Base-by-base conservation (phyloP, 2,888 invertebrate genomes). In the Caenorhabditis japonica region DNA sequence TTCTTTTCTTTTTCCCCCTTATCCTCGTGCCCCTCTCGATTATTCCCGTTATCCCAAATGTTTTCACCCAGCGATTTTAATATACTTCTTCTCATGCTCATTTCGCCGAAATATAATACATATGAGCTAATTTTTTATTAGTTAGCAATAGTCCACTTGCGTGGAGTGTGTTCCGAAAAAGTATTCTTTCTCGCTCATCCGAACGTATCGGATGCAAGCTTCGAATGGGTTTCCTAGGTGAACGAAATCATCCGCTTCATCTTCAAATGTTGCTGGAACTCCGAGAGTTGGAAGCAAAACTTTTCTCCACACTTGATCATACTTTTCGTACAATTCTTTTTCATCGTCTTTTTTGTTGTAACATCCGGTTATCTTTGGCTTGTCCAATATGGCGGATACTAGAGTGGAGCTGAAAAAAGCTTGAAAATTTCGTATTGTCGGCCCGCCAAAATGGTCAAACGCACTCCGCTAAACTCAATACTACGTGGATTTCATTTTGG, bases 191-290 rank as follows among this genome's bases (percentile, higher is more conserved):
- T 30, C n/a, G 3, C 58, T 23, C 19, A 34, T 19, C 38, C 70
- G 25, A 3, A 25, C 17, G 21, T 66, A 75, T 33, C 66, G 52
- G 10, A 77, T 17, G 34, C 77, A 78, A 5, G 73, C 61, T 39
- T 73, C 70, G 46, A 78, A 78, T 19, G 77, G 72, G 25, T 78
- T 78, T 25, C 36, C 49, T 38, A 73, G 34, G 30, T 71, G 68
- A 41, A 56, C 15, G 4, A 44, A 7, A n/a, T n/a, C n/a, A n/a
- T n/a, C n/a, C 30, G 30, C 30, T 10, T 30, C 17, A 4, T 25
- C 38, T 41, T 52, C 64, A n/a, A n/a, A n/a, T 4, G 33, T 7
- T 10, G 44, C 19, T 23, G 44, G 43, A 3, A 75, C 64, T 25
- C 77, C 77, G 47, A 77, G 58, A 15, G 77, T 62, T 30, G 60